Evolutionary conservation across 2,113 vertebrate species (phyloP), one percentile per base, ranked within the genome.

Genomic region (Embiotoca jacksoni): DNA sequence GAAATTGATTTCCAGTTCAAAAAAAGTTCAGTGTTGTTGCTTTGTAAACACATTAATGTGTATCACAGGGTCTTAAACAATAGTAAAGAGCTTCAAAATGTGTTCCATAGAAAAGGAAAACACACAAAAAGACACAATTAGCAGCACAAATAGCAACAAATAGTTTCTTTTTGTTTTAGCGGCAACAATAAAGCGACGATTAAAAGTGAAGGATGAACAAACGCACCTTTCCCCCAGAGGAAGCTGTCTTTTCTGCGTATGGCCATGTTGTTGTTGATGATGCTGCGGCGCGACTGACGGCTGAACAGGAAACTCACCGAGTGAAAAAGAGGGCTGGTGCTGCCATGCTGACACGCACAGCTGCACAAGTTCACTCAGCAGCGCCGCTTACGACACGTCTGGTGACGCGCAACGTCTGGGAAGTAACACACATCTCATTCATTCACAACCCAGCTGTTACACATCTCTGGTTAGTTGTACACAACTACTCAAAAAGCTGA

Each of bases 141-240:
- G 32, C 49, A 16, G 44, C 9, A 35, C 32, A 23, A 23, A 49
- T 5, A 32, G 3, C 0, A 56, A 23, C 39, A 23, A 23, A 23
- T 23, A 23, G 23, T 46, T 59, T 33, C 0, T 31, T 11, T 62
- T 31, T 41, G 6, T 56, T 23, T 50, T 3, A 60, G 2, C 2
- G 6, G 11, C 37, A 50, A 53, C 16, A 50, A 41, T 10, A 11
- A 44, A 13, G 10, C 13, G 41, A 35, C 0, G 0, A 57, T 2
- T 2, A 37, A 62, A 16, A 50, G 7, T 31, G 6, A 56, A 61
- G 10, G 5, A 41, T 15, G 7, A 59, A 58, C 0, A 2, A 58
- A n/a, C 70, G 0, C 92, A 94, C 94, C 94, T 94, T 88, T 94
- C 9, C 94, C 94, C 92, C 92, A 95, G 58, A 95, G 93, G 80